Base-by-base conservation (phyloP, 1,140 invertebrate genomes). In the Heliothis subflexa region DNA sequence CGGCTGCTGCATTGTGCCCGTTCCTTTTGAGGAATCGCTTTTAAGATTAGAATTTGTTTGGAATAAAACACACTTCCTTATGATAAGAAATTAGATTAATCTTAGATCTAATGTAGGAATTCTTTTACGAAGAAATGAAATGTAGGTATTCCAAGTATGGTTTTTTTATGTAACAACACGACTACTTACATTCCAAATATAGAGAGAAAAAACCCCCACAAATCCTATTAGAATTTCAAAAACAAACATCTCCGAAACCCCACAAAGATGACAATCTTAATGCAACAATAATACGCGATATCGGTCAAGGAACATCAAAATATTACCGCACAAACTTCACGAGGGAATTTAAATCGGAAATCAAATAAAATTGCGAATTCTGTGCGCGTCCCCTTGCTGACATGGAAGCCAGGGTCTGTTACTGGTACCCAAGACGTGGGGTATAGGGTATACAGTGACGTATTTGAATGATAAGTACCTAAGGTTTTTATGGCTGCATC, bases 381-480 rank as follows among this genome's bases (percentile, higher is more conserved):
- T 64, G 62, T 52, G 49, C 80, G 82, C 86, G 88, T 88, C 21
- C 78, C 54, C 73, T 18, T 59, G 40, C 71, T 54, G 52, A 57
- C 74, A 82, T 80, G 85, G 81, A 79, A 66, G 68, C 21, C 57
- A 50, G 76, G 83, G 77, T 84, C 77, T 64, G 80, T 81, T 68
- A 80, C 81, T 25, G 81, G 78, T 71, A 28, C 71, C 78, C 55
- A 75, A 79, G 74, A 79, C 81, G 81, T 80, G 78, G 64, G 33
- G 33, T 40, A 40, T 40, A 40, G 50, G 78, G 54, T 77, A 73
- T 76, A 73, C 62, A 55, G 78, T 81, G 74, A 83, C 79, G 79
- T 85, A 81, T 84, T 81, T 85, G 88, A 88, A 89, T 89, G 88
- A 88, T 86, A 88, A 89, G 87, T 89, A 83, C 84, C 80, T 82